Conservation (phyloP, 2,888 invertebrate species). For the Lacanobia wlatinum region DNA sequence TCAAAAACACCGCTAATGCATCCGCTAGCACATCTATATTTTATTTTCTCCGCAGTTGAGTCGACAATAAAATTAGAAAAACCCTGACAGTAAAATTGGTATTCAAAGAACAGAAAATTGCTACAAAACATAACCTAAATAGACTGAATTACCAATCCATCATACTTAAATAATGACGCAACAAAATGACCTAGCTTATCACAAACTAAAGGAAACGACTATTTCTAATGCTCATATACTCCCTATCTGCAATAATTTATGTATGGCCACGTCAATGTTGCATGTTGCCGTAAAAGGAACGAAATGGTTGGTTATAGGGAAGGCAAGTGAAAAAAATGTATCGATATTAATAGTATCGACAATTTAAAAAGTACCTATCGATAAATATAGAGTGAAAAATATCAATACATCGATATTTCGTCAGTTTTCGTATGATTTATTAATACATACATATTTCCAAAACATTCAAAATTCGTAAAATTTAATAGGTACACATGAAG, state of each 20-base stretch:
- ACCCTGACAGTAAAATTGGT: constrained; percentile 10
- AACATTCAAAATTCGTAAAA: too few relatives aligned
- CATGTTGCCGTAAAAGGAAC: constrained; percentile 38
- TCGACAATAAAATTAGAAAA: background rate
- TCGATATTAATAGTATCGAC: too few relatives aligned
- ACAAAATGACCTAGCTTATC: constrained; percentile 36
- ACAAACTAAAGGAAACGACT: constrained; percentile 35
- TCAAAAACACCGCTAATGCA: background rate
- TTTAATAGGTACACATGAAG: too few relatives aligned
- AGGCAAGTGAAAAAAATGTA: too few relatives aligned
- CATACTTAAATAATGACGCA: constrained; percentile 43
- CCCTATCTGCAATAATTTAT: constrained; percentile 46
- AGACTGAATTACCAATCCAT: constrained; percentile 36
- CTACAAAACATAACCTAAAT: constrained; percentile 14
- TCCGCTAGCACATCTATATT: background rate
- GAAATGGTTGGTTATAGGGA: constrained; percentile 2
- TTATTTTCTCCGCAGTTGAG: background rate
- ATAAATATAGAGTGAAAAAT: too few relatives aligned
- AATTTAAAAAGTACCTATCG: too few relatives aligned
- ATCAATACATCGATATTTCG: too few relatives aligned
- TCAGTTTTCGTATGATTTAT: too few relatives aligned
- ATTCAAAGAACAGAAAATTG: constrained; percentile 22
- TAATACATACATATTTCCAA: too few relatives aligned
- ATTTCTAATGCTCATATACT: constrained; percentile 42
- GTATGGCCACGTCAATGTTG: constrained; percentile 40